These are phyloP conservation scores for Lasioglossum lativentre DNA, from an alignment of 2,888 invertebrate species.

Conservation along the genomic window DNA sequence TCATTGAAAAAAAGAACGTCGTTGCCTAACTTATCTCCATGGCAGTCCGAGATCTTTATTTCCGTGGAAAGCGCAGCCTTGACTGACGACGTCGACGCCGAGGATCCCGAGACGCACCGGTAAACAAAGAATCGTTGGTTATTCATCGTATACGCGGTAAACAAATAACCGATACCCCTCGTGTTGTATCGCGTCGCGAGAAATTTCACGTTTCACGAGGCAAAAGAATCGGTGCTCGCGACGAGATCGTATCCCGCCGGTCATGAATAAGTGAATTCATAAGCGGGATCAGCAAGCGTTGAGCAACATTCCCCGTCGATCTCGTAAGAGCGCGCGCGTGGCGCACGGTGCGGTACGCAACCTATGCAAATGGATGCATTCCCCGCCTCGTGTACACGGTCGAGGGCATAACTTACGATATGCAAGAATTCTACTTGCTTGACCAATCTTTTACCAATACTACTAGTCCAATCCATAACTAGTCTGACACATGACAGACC, in stretches of 20 bases:
- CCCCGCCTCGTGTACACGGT: not conserved
- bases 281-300: not conserved
- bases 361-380: not conserved
- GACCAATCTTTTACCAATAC: not conserved
- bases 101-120: not conserved
- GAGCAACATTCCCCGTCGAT: not conserved
- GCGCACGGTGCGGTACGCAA: not conserved
- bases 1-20: too few species aligned
- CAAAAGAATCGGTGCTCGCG: not conserved
- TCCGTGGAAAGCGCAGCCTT: not conserved
- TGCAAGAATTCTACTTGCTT: not conserved
- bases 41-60: not conserved
- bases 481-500: not conserved
- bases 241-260: not conserved
- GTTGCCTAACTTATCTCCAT: not conserved
- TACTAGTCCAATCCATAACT: not conserved
- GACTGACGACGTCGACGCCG: not conserved
- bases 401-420: not conserved
- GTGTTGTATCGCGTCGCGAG: not conserved
- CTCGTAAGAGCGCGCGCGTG: not conserved
- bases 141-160: not conserved
- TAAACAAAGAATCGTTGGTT: not conserved
- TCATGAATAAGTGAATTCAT: conserved; percentile 1
- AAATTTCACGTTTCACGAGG: not conserved
- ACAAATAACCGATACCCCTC: not conserved